phyloP scores from a whole-genome alignment of 1,140 invertebrate genomes.

The Liolophura sinensis region DNA sequence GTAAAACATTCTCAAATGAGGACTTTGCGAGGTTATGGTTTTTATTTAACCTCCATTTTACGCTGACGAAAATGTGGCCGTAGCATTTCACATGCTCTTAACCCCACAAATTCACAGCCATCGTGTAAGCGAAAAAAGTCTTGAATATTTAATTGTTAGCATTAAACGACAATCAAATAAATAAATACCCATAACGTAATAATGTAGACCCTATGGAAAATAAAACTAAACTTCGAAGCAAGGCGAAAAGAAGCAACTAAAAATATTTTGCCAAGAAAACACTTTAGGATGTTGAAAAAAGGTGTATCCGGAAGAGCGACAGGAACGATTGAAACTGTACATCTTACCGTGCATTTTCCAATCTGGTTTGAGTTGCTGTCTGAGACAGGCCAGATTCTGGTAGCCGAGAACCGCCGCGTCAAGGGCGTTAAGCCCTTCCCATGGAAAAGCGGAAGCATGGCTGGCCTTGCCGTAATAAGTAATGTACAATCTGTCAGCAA shows the following conservation, averaged over 20 bases:
- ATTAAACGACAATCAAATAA: background rate
- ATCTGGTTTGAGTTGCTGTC: conserved; percentile 45
- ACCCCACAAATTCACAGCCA: too few species aligned
- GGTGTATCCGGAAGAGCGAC: background rate
- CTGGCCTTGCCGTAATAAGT: conserved; percentile 38
- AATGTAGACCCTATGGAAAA: background rate
- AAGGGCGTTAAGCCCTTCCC: conserved; percentile 50
- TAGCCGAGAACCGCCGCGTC: conserved; percentile 53
- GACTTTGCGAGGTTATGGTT: too few species aligned
- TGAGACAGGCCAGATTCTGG: conserved; percentile 40
- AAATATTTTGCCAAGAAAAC: background rate
- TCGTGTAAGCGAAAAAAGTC: too few species aligned
- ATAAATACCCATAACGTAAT: background rate
- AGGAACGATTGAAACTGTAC: background rate
- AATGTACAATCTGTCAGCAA: conserved; percentile 22
- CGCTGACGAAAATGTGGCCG: too few species aligned
- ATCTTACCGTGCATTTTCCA: conserved; percentile 38
- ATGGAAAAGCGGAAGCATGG: conserved; percentile 47
- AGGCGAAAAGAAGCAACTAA: background rate
- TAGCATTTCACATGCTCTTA: too few species aligned
- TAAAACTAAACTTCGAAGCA: background rate
- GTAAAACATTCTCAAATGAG: too few species aligned
- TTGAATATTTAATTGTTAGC: too few species aligned
- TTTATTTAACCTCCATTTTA: too few species aligned
- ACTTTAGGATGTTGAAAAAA: background rate